Evolutionary conservation across 2,888 invertebrate species (phyloP), one percentile per base, ranked within the genome.

Genomic region (Caenorhabditis sp.): DNA sequence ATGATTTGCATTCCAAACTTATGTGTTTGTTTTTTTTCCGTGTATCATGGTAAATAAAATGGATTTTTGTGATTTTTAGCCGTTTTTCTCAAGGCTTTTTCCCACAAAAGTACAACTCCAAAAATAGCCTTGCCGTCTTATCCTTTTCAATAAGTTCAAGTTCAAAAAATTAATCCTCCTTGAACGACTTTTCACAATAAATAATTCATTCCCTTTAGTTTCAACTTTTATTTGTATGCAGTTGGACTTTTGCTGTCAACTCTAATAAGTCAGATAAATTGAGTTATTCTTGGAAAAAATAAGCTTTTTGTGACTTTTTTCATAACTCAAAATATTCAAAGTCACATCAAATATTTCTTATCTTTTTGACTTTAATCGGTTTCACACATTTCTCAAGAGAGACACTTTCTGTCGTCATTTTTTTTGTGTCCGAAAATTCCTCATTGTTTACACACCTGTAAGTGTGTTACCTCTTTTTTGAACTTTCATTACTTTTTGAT

Each of bases 51-150:
- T 37, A 10, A 27, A 8, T n/a, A 19, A 19, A 31, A 49, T 58
- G 58, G 49, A 62, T 54, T 62, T 65, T 65, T 51, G 58, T 51
- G 27, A n/a, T n/a, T n/a, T n/a, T n/a, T n/a, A n/a, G n/a, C n/a
- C n/a, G n/a, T n/a, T n/a, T n/a, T n/a, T n/a, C n/a, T n/a, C n/a
- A n/a, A n/a, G n/a, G n/a, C n/a, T n/a, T n/a, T n/a, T n/a, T n/a
- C n/a, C n/a, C n/a, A n/a, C n/a, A n/a, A n/a, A n/a, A n/a, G n/a
- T n/a, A n/a, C n/a, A n/a, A n/a, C n/a, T n/a, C n/a, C n/a, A n/a
- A n/a, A n/a, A n/a, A n/a, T n/a, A n/a, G n/a, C n/a, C n/a, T n/a
- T n/a, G n/a, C n/a, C n/a, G n/a, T n/a, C n/a, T n/a, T n/a, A n/a
- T n/a, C n/a, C n/a, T n/a, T n/a, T n/a, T n/a, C n/a, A n/a, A n/a